Evolutionary conservation across 2,888 invertebrate genomes (phyloP), one percentile per base, ranked within the genome.

Genomic region (Morpho helenor): DNA sequence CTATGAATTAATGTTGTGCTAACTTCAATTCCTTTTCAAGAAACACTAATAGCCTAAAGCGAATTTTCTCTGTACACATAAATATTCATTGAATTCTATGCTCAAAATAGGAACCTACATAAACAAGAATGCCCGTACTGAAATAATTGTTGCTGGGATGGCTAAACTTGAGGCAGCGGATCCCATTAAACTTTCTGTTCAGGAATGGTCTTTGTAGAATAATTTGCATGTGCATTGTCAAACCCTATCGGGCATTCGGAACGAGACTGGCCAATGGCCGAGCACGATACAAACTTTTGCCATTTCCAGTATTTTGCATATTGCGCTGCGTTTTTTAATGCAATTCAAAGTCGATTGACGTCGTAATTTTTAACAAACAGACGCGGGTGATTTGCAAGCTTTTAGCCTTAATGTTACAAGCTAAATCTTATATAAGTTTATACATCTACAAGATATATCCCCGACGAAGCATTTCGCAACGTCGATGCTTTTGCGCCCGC

Each of bases 221-320:
- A 85, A 88, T 90, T 87, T 88, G 86, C 88, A 88, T 88, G 80
- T 81, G 82, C 82, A 87, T 88, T 87, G 87, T 87, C 87, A 83
- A 83, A 84, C 82, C 81, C 82, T 84, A 87, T 88, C 80, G 82
- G 81, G 81, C 80, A 72, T 80, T 80, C 67, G 77, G 70, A 83
- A 83, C 78, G 77, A 76, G 77, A 75, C 79, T 76, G 78, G 75
- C 75, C 81, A 79, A 74, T 79, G 77, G 76, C 78, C 80, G 76
- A 77, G 76, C 76, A 69, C 73, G 78, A 72, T 69, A 76, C 76
- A 79, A 84, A 85, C 80, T 86, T 84, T 83, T 76, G 78, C 79
- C 77, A 80, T 82, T 54, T 63, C 59, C 57, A 56, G 59, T 59
- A 74, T 77, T 80, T 74, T 77, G 77, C 74, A 76, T 77, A 59